Conservation (phyloP, 2,888 invertebrate genomes). For the Crematogaster levior region DNA sequence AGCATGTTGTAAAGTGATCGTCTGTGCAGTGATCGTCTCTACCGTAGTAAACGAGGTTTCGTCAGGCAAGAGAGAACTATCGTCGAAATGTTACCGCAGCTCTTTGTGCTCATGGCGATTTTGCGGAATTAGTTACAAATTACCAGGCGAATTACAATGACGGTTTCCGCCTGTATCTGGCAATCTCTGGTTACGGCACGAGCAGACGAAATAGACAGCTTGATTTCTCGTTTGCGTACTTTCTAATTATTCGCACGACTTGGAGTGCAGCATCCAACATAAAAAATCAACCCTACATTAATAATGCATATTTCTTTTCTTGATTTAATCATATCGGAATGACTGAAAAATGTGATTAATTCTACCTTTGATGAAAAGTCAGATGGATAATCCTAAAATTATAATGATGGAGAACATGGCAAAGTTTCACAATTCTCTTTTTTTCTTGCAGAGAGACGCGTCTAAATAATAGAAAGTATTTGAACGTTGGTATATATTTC, state of each 20-base stretch:
- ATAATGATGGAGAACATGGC: not conserved
- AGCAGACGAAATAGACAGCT: slow-evolving; percentile 33
- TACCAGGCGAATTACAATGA: slow-evolving; percentile 74
- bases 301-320: not conserved
- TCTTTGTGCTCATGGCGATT: slow-evolving; percentile 58
- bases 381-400: not conserved
- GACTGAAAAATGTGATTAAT: not conserved
- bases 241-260: slow-evolving; percentile 14
- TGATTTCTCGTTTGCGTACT: slow-evolving; percentile 38
- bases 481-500: not conserved
- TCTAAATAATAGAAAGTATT: not conserved
- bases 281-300: not conserved
- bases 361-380: not conserved
- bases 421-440: not conserved
- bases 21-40: slow-evolving; percentile 23
- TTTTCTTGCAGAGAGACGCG: not conserved
- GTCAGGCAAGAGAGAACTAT: slow-evolving; percentile 16
- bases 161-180: slow-evolving; percentile 52
- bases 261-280: not conserved
- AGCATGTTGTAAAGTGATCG: slow-evolving; percentile 20
- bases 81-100: not conserved
- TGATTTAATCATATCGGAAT: not conserved
- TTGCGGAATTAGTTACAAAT: slow-evolving; percentile 72
- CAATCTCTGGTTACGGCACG: slow-evolving; percentile 60
- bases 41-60: slow-evolving; percentile 26